These are phyloP conservation scores for Chalcosyrphus nemorum DNA, from an alignment of 2,888 invertebrate genomes.

Conservation along the genomic window DNA sequence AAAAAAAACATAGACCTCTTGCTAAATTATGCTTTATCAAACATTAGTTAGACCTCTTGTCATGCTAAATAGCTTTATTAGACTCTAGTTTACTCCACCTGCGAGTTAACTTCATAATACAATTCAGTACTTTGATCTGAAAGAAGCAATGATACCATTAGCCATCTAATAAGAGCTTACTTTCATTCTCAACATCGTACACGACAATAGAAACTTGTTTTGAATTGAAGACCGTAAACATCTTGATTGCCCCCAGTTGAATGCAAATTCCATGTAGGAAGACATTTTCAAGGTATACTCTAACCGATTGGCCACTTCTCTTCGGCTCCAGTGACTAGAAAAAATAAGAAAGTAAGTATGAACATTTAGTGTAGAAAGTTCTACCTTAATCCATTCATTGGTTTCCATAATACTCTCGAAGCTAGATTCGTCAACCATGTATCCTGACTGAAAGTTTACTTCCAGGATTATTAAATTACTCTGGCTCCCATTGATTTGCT, in stretches of 20 bases:
- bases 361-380: neutral
- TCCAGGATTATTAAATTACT: constrained; percentile 19
- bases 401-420: neutral
- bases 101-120: neutral
- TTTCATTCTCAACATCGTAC: constrained; percentile 2
- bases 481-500: no score
- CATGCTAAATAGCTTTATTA: no score
- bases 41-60: no score
- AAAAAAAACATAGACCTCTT: no score
- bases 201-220: constrained; percentile 13
- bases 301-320: neutral
- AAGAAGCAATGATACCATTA: neutral
- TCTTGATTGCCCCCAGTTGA: neutral
- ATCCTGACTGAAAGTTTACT: constrained; percentile 46
- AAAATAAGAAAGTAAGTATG: neutral
- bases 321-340: constrained; percentile 4
- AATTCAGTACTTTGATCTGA: neutral
- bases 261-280: constrained; percentile 20
- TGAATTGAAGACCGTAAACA: neutral
- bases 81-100: no score
- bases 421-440: neutral
- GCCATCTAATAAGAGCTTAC: neutral
- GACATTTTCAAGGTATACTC: constrained; percentile 9
- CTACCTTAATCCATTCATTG: constrained; percentile 10
- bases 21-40: no score